These are phyloP conservation scores for Oncorhynchus clarkii DNA, from an alignment of 2,113 vertebrate species.

Conservation along the genomic window DNA sequence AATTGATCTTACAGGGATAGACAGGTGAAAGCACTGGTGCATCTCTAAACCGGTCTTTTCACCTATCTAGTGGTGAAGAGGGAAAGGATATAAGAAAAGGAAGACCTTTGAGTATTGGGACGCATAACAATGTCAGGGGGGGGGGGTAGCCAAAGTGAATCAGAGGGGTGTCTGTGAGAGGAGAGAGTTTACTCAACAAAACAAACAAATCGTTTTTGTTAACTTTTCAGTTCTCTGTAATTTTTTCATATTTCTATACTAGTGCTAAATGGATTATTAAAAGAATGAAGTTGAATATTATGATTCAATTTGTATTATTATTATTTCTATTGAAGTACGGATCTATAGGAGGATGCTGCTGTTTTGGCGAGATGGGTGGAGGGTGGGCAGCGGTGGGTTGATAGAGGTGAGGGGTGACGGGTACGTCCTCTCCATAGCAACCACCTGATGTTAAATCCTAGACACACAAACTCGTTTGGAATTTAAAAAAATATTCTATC, in stretches of 20 bases:
- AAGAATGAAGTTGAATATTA: conserved; percentile 67
- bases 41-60: no score
- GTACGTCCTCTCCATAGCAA: conserved; percentile 46
- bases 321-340: conserved; percentile 59
- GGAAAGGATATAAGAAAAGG: not conserved
- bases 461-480: conserved; percentile 63
- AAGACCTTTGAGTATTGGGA: not conserved
- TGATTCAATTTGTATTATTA: conserved; percentile 68
- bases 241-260: conserved; percentile 76
- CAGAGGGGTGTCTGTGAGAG: conserved; percentile 19
- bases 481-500: conserved; percentile 62
- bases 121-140: conserved; percentile 4
- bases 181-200: conserved; percentile 32
- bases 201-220: conserved; percentile 48
- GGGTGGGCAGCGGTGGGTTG: conserved; percentile 12
- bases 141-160: conserved; percentile 45
- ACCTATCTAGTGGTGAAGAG: not conserved
- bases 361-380: conserved; percentile 46
- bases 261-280: conserved; percentile 75
- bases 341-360: conserved; percentile 44
- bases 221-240: conserved; percentile 58
- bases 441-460: conserved; percentile 56
- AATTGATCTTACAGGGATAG: no score
- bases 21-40: no score
- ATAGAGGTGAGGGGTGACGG: conserved; percentile 27